Conservation (phyloP, 2,888 invertebrate species). For the Phalangium opilio region DNA sequence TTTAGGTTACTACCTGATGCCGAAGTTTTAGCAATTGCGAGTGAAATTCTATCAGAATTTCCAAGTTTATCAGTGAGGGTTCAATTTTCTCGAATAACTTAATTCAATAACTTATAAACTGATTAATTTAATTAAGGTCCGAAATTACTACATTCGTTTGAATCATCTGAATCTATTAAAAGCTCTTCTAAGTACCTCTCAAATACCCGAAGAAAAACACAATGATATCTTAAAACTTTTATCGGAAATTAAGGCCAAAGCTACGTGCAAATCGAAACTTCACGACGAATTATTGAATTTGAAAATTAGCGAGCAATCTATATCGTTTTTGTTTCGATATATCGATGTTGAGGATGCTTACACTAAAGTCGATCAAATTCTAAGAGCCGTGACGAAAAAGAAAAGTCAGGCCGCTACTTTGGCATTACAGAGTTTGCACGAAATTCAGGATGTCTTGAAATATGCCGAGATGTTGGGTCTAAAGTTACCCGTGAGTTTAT, state of each 20-base stretch:
- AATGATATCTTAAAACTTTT: constrained; percentile 8
- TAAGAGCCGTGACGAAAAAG: constrained; percentile 50
- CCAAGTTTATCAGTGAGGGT: background rate
- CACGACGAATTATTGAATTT: constrained; percentile 49
- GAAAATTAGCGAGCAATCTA: constrained; percentile 50
- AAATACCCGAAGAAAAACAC: constrained; percentile 46
- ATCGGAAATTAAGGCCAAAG: constrained; percentile 5
- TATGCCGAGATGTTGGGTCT: constrained; percentile 58
- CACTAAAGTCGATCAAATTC: constrained; percentile 43
- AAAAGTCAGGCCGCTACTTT: constrained; percentile 48
- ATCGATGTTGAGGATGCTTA: constrained; percentile 50
- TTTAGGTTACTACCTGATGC: constrained; percentile 60
- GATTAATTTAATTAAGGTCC: constrained; percentile 16
- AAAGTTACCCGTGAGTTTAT: constrained; percentile 38
- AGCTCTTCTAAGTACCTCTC: constrained; percentile 60
- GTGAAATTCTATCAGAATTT: background rate
- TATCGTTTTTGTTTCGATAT: constrained; percentile 45
- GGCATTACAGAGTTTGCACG: constrained; percentile 53
- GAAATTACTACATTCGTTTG: constrained; percentile 42
- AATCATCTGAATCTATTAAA: constrained; percentile 63
- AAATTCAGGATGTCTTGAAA: constrained; percentile 54
- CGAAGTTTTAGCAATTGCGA: constrained; percentile 59
- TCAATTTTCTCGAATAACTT: background rate
- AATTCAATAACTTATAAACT: constrained; percentile 29
- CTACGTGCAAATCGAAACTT: constrained; percentile 48